Evolutionary conservation across 1,140 invertebrate species (phyloP), one percentile per base, ranked within the genome.

Genomic region (Zaprionus inermis): DNA sequence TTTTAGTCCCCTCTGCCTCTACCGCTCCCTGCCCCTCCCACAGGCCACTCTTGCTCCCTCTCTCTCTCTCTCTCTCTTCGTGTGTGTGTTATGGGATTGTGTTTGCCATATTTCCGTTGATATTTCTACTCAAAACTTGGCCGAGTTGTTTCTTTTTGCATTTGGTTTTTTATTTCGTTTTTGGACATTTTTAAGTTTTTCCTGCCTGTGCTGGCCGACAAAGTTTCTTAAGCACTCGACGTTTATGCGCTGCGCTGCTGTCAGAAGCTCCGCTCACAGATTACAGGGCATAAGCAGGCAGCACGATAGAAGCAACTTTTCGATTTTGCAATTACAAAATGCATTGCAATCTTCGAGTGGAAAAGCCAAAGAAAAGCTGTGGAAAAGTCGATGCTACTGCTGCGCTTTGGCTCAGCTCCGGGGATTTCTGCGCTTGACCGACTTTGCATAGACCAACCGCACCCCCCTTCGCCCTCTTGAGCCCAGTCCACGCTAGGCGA

Each of bases 51-150:
- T 46, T 7, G 6, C 28, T 54, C 7, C 60, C 38, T 46, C n/a
- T 38, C 18, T 14, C 18, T 2, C 5, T 16, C 6, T 66, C 14
- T 32, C 34, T 24, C n/a, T 30, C 16, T 41, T 14, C 67, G 59
- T 56, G n/a, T 65, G 18, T 60, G 69, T 67, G 49, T 66, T 56
- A 32, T 46, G 7, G 57, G 52, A 14, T 67, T 69, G 66, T 52
- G 57, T 59, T 65, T 68, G 77, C 72, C 81, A 83, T 83, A 83
- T 79, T 83, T 83, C 72, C 80, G 80, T 79, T 79, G 76, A 83
- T 82, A 75, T 83, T 83, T 83, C 51, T 76, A 70, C 80, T 79
- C 46, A 55, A 79, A 83, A 83, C 64, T 79, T 83, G 76, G 41
- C 44, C 76, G 61, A 79, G 61, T 64, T 81, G 24, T 61, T 57